phyloP scores from a whole-genome alignment of 2,113 vertebrate species.

The Otus sunia region DNA sequence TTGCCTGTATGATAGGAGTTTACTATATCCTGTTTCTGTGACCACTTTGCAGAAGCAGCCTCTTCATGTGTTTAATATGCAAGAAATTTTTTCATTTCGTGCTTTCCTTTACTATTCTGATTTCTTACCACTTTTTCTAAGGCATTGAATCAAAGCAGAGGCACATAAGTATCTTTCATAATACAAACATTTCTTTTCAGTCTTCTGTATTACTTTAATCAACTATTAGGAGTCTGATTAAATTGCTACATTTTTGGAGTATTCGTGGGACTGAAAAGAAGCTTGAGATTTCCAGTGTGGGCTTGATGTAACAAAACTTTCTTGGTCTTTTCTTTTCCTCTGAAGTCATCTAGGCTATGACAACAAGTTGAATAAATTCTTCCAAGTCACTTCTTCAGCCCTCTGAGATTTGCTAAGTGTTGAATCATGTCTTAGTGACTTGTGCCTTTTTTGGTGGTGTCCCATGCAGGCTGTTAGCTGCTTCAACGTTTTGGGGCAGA shows the following conservation, averaged over 20 bases:
- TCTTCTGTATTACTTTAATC: neutral
- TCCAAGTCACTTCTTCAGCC: neutral
- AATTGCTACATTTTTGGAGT: neutral
- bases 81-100: neutral
- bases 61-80: neutral
- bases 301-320: neutral
- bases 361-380: slow-evolving; percentile 1
- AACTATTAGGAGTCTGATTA: neutral
- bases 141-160: neutral
- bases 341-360: neutral
- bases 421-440: neutral
- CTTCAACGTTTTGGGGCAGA: neutral
- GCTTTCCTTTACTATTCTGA: neutral
- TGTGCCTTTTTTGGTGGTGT: neutral
- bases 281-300: neutral
- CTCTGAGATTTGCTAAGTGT: neutral
- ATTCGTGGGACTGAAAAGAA: neutral
- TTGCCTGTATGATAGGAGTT: neutral
- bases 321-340: neutral
- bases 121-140: neutral
- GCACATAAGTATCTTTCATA: neutral
- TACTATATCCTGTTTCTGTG: neutral
- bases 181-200: neutral
- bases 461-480: neutral
- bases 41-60: neutral